Percentiles rank a stretch among this genome's conserved stretches.
Evolutionary conservation across 2,113 vertebrate species (phyloP).

Genomic region (Hippocampus abdominalis): DNA sequence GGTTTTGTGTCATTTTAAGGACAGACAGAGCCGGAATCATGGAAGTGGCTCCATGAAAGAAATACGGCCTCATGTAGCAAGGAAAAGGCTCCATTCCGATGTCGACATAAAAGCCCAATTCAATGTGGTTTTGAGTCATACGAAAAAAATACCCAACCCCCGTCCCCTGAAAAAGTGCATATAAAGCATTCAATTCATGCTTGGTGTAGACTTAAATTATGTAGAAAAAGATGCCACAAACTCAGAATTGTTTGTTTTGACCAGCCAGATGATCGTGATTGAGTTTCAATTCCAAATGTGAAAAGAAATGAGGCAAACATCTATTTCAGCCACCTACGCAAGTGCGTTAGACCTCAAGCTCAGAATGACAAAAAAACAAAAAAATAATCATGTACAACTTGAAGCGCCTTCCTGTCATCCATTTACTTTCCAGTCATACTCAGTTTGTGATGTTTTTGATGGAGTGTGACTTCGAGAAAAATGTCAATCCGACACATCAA

Average conservation of each 20-base stretch:
- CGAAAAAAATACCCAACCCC: neutral
- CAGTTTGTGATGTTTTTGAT: constrained; percentile 13
- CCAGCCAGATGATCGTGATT: neutral
- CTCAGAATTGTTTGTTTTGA: neutral
- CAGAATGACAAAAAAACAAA: constrained; percentile 9
- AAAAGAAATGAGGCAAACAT: neutral
- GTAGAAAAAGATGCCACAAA: neutral
- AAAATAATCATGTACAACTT: neutral
- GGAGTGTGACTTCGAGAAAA: constrained; percentile 20
- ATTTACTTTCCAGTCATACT: constrained; percentile 14
- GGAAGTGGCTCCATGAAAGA: neutral
- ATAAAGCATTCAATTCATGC: neutral
- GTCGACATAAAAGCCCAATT: neutral
- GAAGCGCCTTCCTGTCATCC: neutral
- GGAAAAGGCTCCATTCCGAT: neutral
- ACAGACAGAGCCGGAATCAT: neutral
- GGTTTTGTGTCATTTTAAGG: neutral
- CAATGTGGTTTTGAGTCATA: constrained; percentile 5
- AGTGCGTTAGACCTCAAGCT: neutral
- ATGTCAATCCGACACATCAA: constrained; percentile 4
- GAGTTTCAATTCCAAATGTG: neutral
- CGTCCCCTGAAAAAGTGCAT: neutral
- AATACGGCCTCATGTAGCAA: neutral
- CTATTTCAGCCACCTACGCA: neutral
- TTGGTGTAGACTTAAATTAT: neutral